These are phyloP conservation scores for Helostoma temminkii DNA, from an alignment of 2,797 vertebrate species.

Conservation along the genomic window DNA sequence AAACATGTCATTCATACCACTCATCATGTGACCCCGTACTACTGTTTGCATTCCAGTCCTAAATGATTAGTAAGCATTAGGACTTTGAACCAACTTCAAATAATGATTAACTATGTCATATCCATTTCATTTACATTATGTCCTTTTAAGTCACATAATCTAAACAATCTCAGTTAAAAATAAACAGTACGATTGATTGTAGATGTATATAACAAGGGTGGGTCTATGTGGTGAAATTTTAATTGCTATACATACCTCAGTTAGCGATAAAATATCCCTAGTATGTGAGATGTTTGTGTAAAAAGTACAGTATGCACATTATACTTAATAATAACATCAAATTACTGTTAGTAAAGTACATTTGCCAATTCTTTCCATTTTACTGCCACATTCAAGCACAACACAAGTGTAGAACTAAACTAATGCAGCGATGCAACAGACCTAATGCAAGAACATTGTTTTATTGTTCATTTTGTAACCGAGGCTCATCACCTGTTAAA, in stretches of 20 bases:
- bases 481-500: slow-evolving; percentile 5
- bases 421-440: slow-evolving; percentile 23
- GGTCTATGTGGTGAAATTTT: slow-evolving; percentile 9
- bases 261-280: not conserved
- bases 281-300: not conserved
- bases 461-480: slow-evolving; percentile 5
- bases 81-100: slow-evolving; percentile 69
- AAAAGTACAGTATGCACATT: not conserved
- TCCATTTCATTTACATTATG: not conserved
- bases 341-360: slow-evolving; percentile 6
- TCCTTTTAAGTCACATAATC: slow-evolving; percentile 2
- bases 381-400: not conserved
- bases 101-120: slow-evolving; percentile 68
- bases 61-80: slow-evolving; percentile 32
- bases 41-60: slow-evolving; percentile 26
- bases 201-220: slow-evolving; percentile 17
- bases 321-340: not conserved
- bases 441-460: slow-evolving; percentile 13
- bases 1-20: slow-evolving; percentile 23
- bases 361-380: slow-evolving; percentile 7
- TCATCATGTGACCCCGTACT: slow-evolving; percentile 3
- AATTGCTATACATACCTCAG: slow-evolving; percentile 11
- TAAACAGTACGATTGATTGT: slow-evolving; percentile 33
- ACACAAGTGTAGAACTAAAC: not conserved
- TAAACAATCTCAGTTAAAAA: slow-evolving; percentile 41